Evolutionary conservation across 2,797 vertebrate genomes (phyloP), one percentile per base, ranked within the genome.

Genomic region (Sebastes baramenuke): DNA sequence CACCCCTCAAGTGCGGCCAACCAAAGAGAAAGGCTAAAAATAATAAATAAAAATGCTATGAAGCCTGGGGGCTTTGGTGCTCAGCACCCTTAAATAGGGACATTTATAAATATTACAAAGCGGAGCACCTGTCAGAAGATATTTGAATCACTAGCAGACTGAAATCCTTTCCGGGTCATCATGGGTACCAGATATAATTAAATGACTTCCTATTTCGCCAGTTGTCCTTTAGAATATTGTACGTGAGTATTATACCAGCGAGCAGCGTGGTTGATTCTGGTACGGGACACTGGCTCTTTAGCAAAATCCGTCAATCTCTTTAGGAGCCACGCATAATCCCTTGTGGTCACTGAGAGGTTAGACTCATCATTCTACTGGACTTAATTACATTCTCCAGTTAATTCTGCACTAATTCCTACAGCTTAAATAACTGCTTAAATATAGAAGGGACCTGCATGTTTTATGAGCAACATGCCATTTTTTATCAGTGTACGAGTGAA

Each of bases 91-190:
- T 88, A 92, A 94, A 86, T 90, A 89, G 83, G 88, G 88, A 94
- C 92, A 92, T 94, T 91, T 95, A 93, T 95, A 94, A 94, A 95
- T 95, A 94, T 94, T 94, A 93, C 90, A 95, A 83, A 88, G 88
- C 78, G 87, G 83, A 87, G 81, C 83, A 91, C 88, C 92, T 94
- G 93, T 93, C 94, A 93, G 75, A 88, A 81, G 67, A 87, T 65
- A 88, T 95, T 87, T 89, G 65, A 87, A 83, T 95, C 88, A 86
- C 83, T 67, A 64, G 81, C 73, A 62, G 76, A 69, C 80, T 83
- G 49, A 84, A 87, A 94, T 82, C 70, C 81, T 86, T 84, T 87
- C 87, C 75, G 58, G 91, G 89, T 90, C 88, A 91, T 67, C 82
- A 80, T 65, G 67, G 86, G 85, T 81, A 42, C 71, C 84, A 77